Percentiles rank a stretch among this genome's conserved stretches.
These are phyloP conservation scores for Pissodes strobi DNA, from an alignment of 1,140 invertebrate species.

Conservation along the genomic window DNA sequence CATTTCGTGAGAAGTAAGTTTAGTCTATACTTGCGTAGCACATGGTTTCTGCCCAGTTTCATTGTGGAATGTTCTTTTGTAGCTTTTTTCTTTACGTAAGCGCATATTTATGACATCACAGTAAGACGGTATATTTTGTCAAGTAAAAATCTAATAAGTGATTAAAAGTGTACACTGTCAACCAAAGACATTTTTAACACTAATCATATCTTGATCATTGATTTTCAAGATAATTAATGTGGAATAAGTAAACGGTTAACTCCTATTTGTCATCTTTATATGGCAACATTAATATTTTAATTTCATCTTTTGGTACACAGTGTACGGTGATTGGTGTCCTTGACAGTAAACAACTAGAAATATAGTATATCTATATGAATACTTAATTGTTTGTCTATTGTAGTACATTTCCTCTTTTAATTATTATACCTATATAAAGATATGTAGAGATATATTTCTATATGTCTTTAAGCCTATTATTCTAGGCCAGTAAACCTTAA, in stretches of 20 bases:
- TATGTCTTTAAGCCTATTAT: constrained; percentile 1
- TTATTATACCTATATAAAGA: constrained; percentile 1
- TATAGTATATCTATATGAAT: neutral
- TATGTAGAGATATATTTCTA: too few species aligned
- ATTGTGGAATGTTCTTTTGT: constrained; percentile 16
- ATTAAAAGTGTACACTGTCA: neutral
- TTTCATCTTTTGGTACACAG: constrained; percentile 7
- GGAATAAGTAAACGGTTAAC: too few species aligned
- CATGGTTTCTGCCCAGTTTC: constrained; percentile 23
- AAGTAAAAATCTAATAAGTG: constrained; percentile 20
- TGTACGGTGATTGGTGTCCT: neutral
- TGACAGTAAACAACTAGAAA: neutral
- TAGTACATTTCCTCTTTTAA: neutral
- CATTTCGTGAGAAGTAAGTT: neutral
- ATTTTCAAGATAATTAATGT: too few species aligned
- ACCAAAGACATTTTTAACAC: constrained; percentile 9
- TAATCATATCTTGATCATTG: too few species aligned
- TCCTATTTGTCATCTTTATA: too few species aligned
- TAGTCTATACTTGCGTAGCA: constrained; percentile 5
- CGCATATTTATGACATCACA: constrained; percentile 27
- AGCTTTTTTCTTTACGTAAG: constrained; percentile 7
- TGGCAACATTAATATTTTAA: too few species aligned
- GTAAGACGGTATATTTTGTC: constrained; percentile 24
- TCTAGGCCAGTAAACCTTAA: constrained; percentile 17
- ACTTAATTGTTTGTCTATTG: neutral